phyloP scores from a whole-genome alignment of 1,140 invertebrate genomes.

The Drosophila trapezifrons region DNA sequence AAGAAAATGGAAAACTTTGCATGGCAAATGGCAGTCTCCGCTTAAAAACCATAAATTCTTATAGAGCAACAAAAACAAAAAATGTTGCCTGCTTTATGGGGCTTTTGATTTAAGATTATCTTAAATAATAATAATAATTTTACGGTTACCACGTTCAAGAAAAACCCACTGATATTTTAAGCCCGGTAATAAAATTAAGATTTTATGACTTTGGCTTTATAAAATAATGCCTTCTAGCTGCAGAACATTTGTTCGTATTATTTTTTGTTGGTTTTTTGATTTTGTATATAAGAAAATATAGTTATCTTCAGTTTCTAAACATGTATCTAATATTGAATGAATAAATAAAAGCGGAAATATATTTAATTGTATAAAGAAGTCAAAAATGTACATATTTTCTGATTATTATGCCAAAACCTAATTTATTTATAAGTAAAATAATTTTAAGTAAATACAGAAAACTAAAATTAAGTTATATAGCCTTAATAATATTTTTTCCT shows the following conservation, averaged over 20 bases:
- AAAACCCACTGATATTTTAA: slow-evolving; percentile 10
- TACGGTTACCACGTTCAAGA: background rate
- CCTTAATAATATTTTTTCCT: background rate
- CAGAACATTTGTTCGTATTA: no score
- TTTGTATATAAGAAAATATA: no score
- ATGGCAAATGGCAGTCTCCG: slow-evolving; percentile 39
- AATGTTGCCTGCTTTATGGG: slow-evolving; percentile 31
- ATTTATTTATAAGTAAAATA: background rate
- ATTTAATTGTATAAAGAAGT: no score
- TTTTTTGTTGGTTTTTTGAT: no score
- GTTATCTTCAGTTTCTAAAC: no score
- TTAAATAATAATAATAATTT: slow-evolving; percentile 14
- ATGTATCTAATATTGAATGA: no score
- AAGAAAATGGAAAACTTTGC: slow-evolving; percentile 58
- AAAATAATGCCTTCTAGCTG: background rate
- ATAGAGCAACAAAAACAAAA: slow-evolving; percentile 35
- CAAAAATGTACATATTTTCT: no score
- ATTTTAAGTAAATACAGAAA: background rate
- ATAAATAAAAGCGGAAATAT: no score
- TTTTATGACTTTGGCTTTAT: slow-evolving; percentile 1
- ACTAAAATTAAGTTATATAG: background rate
- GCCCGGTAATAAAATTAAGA: background rate
- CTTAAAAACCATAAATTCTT: slow-evolving; percentile 33
- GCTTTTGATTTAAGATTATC: slow-evolving; percentile 31
- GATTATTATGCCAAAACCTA: no score